Conservation (phyloP, 2,797 vertebrate genomes). For the Falco biarmicus region DNA sequence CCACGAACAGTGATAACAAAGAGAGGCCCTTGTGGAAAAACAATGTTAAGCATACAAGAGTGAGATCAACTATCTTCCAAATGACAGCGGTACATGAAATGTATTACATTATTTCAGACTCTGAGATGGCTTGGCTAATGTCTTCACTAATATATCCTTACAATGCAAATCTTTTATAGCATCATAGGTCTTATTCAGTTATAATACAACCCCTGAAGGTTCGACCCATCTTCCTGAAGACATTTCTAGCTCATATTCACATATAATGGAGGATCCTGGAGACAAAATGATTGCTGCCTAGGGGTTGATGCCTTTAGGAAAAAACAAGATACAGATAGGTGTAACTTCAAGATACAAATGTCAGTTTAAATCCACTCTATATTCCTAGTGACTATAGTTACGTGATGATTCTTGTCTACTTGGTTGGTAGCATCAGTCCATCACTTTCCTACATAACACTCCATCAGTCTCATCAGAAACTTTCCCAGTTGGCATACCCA, state of each 20-base stretch:
- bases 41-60: neutral
- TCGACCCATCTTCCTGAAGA: conserved; percentile 9
- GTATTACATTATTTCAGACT: conserved; percentile 24
- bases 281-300: conserved; percentile 7
- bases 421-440: neutral
- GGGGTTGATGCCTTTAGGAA: conserved; percentile 9
- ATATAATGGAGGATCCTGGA: conserved; percentile 22
- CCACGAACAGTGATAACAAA: neutral
- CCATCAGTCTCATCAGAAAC: neutral
- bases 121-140: conserved; percentile 3
- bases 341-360: conserved; percentile 12
- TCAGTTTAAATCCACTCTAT: neutral
- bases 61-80: conserved; percentile 1
- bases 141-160: conserved; percentile 24
- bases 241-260: conserved; percentile 15
- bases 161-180: neutral
- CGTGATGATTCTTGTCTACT: neutral
- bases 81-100: neutral
- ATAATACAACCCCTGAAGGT: conserved; percentile 19
- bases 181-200: conserved; percentile 5
- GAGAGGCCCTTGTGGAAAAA: neutral
- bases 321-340: conserved; percentile 29
- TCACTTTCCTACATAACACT: neutral
- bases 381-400: neutral
- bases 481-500: neutral